phyloP scores from a whole-genome alignment of 2,797 vertebrate species.

The Schizothorax lantsangensis region DNA sequence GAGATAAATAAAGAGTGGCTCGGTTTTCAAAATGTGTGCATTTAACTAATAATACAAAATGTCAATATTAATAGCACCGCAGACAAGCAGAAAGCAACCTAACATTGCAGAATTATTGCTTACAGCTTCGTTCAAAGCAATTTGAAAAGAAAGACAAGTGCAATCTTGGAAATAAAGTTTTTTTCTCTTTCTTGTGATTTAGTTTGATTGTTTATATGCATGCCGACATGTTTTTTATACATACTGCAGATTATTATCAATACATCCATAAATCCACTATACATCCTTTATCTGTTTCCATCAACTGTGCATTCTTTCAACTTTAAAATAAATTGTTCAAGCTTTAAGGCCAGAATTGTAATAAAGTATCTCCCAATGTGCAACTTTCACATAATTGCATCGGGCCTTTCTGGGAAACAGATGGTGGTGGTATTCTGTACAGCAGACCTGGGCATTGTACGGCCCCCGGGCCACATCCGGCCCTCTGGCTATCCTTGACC shows the following conservation, averaged over 20 bases:
- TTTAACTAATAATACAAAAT: background rate
- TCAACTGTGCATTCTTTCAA: background rate
- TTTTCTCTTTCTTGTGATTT: background rate
- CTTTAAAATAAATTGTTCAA: background rate
- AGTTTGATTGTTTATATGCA: background rate
- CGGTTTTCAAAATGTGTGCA: background rate
- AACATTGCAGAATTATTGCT: background rate
- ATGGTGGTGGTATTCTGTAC: too few species aligned
- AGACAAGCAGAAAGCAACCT: background rate
- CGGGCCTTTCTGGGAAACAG: background rate
- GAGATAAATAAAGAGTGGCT: background rate
- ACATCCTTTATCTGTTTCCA: background rate
- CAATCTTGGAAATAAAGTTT: background rate
- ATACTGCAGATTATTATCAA: background rate
- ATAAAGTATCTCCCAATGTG: background rate
- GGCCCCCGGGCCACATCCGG: too few species aligned
- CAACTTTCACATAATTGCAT: background rate
- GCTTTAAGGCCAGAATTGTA: background rate
- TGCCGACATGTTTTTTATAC: background rate
- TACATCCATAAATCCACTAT: background rate
- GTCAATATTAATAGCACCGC: background rate
- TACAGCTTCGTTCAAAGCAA: background rate
- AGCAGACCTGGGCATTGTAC: too few species aligned
- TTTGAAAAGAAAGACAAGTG: background rate
- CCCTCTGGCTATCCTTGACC: too few species aligned